These are phyloP conservation scores for Trichogramma dendrolimi DNA, from an alignment of 2,888 invertebrate species.

Conservation along the genomic window DNA sequence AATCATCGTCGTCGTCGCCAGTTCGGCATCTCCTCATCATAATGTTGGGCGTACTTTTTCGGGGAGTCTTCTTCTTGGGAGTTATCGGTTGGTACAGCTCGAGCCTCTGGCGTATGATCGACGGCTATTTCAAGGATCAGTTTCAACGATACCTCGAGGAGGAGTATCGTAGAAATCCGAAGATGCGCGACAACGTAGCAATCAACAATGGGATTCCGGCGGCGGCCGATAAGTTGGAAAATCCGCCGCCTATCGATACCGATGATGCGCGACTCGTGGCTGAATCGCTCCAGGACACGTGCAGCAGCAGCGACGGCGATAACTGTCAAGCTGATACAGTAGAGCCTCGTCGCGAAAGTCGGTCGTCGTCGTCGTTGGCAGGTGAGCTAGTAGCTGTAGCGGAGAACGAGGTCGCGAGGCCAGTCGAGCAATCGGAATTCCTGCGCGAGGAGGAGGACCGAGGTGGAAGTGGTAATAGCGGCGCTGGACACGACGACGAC, in stretches of 20 bases:
- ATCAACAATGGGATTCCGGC: slow-evolving; percentile 13
- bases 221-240: slow-evolving; percentile 26
- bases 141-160: slow-evolving; percentile 62
- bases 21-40: slow-evolving; percentile 15
- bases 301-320: slow-evolving; percentile 4
- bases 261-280: neutral
- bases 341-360: neutral
- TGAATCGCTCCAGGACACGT: slow-evolving; percentile 7
- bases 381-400: slow-evolving; percentile 3
- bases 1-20: neutral
- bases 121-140: slow-evolving; percentile 69
- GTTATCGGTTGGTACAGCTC: slow-evolving; percentile 71
- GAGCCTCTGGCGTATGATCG: slow-evolving; percentile 68
- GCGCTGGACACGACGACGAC: slow-evolving; percentile 10
- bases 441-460: slow-evolving; percentile 11
- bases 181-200: slow-evolving; percentile 40
- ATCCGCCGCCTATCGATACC: neutral
- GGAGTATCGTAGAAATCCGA: slow-evolving; percentile 49
- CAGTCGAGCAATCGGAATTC: slow-evolving; percentile 18
- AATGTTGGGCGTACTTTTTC: slow-evolving; percentile 64
- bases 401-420: slow-evolving; percentile 26
- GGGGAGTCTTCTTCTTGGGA: slow-evolving; percentile 63
- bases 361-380: slow-evolving; percentile 3
- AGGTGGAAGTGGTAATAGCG: slow-evolving; percentile 34
- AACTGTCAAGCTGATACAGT: too few species aligned